Evolutionary conservation across 2,797 vertebrate genomes (phyloP).

Genomic region (Micrastur ruficollis): DNA sequence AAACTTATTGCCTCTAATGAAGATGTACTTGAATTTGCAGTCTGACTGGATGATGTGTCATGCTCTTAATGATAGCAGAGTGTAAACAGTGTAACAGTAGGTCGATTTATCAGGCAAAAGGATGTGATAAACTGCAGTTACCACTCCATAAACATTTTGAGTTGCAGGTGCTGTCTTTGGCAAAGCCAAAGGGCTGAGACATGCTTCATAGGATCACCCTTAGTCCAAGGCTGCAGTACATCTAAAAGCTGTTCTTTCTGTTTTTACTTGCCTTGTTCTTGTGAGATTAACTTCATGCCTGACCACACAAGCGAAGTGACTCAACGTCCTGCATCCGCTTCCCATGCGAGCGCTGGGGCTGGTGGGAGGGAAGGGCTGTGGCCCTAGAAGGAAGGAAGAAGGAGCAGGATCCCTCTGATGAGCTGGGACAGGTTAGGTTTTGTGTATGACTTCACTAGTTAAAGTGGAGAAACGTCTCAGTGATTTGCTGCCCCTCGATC

Average conservation of each 20-base stretch:
- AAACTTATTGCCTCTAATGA: not conserved
- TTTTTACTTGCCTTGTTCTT: not conserved
- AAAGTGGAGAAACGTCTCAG: not conserved
- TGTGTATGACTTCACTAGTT: not conserved
- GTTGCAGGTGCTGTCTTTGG: not conserved
- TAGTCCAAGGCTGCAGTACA: rapidly evolving
- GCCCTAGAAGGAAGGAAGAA: not conserved
- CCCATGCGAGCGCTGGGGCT: rapidly evolving
- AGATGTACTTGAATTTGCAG: not conserved
- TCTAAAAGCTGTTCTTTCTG: rapidly evolving
- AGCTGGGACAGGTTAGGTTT: not conserved
- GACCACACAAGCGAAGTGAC: not conserved
- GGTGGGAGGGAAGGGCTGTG: not conserved
- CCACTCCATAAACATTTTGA: not conserved
- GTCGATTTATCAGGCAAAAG: not conserved
- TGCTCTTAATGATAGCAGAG: rapidly evolving
- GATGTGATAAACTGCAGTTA: not conserved
- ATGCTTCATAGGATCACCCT: rapidly evolving
- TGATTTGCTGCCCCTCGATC: not conserved
- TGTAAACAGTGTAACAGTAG: not conserved
- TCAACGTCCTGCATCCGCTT: not conserved
- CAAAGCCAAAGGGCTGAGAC: not conserved
- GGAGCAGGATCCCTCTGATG: not conserved
- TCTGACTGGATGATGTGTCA: not conserved
- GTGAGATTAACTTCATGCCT: not conserved